Conservation (phyloP, 2,888 invertebrate genomes). For the Charanyca ferruginea region DNA sequence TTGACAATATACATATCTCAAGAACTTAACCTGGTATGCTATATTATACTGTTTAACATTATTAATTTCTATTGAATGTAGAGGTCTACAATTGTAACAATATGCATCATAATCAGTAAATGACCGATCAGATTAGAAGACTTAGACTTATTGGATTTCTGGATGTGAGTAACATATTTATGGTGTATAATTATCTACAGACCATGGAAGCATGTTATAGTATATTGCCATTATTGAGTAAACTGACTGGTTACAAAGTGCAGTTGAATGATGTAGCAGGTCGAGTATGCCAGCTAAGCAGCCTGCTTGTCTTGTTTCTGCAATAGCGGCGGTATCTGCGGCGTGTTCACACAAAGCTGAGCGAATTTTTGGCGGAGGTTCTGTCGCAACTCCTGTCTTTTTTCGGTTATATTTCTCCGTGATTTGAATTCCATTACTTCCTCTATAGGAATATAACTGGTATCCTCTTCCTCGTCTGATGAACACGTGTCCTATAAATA, state of each 20-base stretch:
- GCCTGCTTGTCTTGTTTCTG: conserved; percentile 73
- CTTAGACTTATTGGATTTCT: conserved; percentile 42
- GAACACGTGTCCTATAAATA: conserved; percentile 93
- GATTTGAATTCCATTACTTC: conserved; percentile 97
- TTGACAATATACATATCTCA: conserved; percentile 40
- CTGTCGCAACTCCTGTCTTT: conserved; percentile 95
- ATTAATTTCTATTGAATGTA: conserved; percentile 46
- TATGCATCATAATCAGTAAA: conserved; percentile 33
- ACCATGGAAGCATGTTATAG: conserved; percentile 54
- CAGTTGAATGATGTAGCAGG: conserved; percentile 69
- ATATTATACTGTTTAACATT: conserved; percentile 31
- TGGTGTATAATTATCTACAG: conserved; percentile 52
- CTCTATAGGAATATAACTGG: conserved; percentile 96
- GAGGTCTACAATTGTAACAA: conserved; percentile 30
- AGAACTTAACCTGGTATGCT: conserved; percentile 46
- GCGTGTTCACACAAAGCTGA: conserved; percentile 93
- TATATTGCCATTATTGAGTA: conserved; percentile 46
- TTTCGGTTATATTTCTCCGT: conserved; percentile 94
- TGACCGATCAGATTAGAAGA: conserved; percentile 32
- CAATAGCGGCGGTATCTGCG: conserved; percentile 70
- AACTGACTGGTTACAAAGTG: conserved; percentile 65
- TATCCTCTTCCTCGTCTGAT: conserved; percentile 94
- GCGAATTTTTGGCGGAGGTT: conserved; percentile 96
- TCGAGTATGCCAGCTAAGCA: conserved; percentile 66
- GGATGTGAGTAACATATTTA: conserved; percentile 43